These are phyloP conservation scores for Eupithecia inturbata DNA, from an alignment of 2,888 invertebrate genomes.

Conservation along the genomic window DNA sequence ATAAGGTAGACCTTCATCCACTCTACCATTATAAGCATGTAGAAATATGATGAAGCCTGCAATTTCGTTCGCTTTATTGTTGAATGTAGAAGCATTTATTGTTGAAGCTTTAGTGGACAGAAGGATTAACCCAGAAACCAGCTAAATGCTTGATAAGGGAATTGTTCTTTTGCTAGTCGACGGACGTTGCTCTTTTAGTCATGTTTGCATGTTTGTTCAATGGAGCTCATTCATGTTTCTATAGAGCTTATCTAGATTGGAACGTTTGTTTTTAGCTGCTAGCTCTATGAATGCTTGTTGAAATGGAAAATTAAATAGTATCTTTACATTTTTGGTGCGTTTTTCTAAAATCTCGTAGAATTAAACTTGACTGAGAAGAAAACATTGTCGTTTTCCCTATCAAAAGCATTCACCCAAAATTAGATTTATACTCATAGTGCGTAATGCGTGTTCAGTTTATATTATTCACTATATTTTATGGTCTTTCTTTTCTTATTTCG, in stretches of 20 bases:
- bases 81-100: not conserved
- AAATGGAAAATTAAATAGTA: not conserved
- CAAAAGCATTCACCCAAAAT: slow-evolving; percentile 5
- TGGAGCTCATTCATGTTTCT: not conserved
- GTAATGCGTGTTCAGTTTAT: slow-evolving; percentile 39
- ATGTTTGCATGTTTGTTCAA: slow-evolving; percentile 13
- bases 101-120: slow-evolving; percentile 16
- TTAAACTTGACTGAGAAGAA: not conserved
- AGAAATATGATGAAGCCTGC: not conserved
- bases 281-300: not conserved
- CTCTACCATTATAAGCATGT: not conserved
- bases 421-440: slow-evolving; percentile 38
- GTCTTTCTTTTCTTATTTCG: slow-evolving; percentile 41
- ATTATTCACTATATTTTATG: slow-evolving; percentile 47
- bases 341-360: not conserved
- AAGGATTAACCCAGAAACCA: slow-evolving; percentile 26
- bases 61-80: not conserved
- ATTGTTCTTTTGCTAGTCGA: slow-evolving; percentile 34
- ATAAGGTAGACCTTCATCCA: not conserved
- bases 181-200: slow-evolving; percentile 32
- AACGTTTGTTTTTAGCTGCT: not conserved
- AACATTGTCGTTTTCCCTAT: not conserved
- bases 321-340: not conserved
- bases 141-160: slow-evolving; percentile 42
- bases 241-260: slow-evolving; percentile 7